Evolutionary conservation across 2,888 invertebrate species (phyloP).

Genomic region (Xestia rhomboidea): DNA sequence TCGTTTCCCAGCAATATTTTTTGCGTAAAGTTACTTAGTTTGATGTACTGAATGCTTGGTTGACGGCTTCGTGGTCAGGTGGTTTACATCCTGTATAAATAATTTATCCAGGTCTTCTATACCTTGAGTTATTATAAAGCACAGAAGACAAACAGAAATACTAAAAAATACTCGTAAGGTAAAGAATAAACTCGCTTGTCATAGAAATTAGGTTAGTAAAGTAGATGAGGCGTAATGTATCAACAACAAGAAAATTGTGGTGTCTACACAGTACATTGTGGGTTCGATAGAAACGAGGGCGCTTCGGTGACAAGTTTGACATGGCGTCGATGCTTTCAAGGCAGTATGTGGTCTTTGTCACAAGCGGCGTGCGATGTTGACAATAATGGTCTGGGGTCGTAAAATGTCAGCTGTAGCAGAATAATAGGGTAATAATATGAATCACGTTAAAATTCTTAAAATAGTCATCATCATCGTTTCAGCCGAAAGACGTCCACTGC

Average conservation of each 20-base stretch:
- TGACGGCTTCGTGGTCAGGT: no score
- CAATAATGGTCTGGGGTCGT: not conserved
- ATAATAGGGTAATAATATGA: no score
- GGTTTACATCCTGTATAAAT: no score
- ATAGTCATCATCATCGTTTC: no score
- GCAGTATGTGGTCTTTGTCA: not conserved
- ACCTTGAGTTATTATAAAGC: not conserved
- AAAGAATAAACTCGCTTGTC: not conserved
- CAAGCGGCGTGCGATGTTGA: not conserved
- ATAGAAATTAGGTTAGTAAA: slow-evolving; percentile 7
- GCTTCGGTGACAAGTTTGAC: slow-evolving; percentile 65
- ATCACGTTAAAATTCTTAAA: no score
- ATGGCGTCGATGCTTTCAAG: slow-evolving; percentile 34
- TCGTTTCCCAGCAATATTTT: no score
- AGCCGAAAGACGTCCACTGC: no score
- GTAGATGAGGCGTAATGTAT: slow-evolving; percentile 5
- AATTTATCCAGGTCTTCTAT: not conserved
- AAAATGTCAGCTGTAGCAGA: no score
- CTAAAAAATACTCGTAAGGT: not conserved
- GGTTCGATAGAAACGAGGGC: slow-evolving; percentile 51
- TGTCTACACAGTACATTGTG: slow-evolving; percentile 16
- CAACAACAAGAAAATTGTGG: slow-evolving; percentile 37
- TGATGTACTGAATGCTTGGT: no score
- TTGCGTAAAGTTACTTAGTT: no score
- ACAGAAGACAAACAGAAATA: not conserved